These are phyloP conservation scores for Decapterus maruadsi DNA, from an alignment of 2,797 vertebrate genomes.

Conservation along the genomic window DNA sequence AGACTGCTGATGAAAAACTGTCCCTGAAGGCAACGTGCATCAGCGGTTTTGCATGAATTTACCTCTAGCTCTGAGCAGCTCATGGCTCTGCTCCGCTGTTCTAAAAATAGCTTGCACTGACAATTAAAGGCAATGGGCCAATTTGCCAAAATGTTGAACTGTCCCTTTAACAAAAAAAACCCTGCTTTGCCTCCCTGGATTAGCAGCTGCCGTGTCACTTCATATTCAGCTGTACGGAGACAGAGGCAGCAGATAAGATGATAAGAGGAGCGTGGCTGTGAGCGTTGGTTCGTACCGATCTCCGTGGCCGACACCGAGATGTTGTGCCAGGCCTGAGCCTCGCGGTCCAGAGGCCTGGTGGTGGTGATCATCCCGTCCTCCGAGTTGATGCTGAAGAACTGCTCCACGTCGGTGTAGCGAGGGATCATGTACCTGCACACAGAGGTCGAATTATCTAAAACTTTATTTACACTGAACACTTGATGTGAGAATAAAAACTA, in stretches of 20 bases:
- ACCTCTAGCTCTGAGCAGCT: too few species aligned
- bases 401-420: constrained; percentile 96
- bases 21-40: too few species aligned
- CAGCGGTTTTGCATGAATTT: too few species aligned
- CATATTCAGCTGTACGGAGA: not conserved
- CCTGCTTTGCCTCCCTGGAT: too few species aligned
- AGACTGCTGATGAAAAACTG: too few species aligned
- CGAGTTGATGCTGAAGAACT: constrained; percentile 92
- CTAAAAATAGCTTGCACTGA: too few species aligned
- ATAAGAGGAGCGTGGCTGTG: not conserved
- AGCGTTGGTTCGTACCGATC: constrained; percentile 83
- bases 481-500: too few species aligned
- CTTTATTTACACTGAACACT: not conserved
- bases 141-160: too few species aligned
- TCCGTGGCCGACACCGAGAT: constrained; percentile 96
- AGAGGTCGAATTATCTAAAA: constrained; percentile 15
- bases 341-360: constrained; percentile 93
- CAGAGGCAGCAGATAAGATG: not conserved
- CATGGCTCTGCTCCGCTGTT: too few species aligned
- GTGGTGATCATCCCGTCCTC: constrained; percentile 96
- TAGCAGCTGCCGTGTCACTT: constrained; percentile 9
- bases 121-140: too few species aligned
- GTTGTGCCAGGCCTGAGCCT: constrained; percentile 94
- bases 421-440: constrained; percentile 93
- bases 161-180: too few species aligned